Base-by-base conservation (phyloP, 2,113 vertebrate species). In the Abramis brama region DNA sequence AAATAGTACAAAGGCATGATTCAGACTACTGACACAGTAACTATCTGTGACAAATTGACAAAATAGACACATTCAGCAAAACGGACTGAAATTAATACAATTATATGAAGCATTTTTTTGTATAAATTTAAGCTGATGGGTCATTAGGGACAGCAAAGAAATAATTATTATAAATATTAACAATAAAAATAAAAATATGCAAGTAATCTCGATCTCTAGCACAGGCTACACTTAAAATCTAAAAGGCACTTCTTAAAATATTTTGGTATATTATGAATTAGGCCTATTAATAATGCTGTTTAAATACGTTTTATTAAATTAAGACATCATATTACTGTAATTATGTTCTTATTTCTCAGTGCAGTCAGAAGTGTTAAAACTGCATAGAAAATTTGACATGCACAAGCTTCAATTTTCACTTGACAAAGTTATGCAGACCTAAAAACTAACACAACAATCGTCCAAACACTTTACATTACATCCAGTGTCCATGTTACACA, bases 51-150 rank as follows among this genome's bases (percentile, higher is more conserved):
- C 33, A 71, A 70, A 39, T 19, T 10, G 0, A 39, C 33, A 43
- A 71, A 71, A 25, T 15, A 75, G 45, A 75, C 43, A 77, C 17
- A 77, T 77, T 77, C 74, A 47, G 13, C 57, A 43, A 60, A 79
- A 57, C 57, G 27, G 11, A 79, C 33, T 10, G 1, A 79, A 43
- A 62, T 43, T 8, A 2, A 43, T 62, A 9, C 6, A 79, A 62
- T 25, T 8, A 57, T 13, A 71, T 6, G 10, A 36, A 36, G 52
- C 2, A 12, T 0, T 23, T 21, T 75, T 75, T 17, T 17, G 23
- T 4, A 27, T 27, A 15, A 50, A 39, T 36, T 5, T 45, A 62
- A 45, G 15, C 13, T 8, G 30, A 78, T 36, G 27, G 19, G 27
- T 59, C 27, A 8, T 23, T 39, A 60, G 3, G 77, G 11, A 79